A percentile compares a stretch with the other conserved stretches of the same genome.
These are phyloP conservation scores for Ceramica pisi DNA, from an alignment of 2,888 invertebrate species.

Conservation along the genomic window DNA sequence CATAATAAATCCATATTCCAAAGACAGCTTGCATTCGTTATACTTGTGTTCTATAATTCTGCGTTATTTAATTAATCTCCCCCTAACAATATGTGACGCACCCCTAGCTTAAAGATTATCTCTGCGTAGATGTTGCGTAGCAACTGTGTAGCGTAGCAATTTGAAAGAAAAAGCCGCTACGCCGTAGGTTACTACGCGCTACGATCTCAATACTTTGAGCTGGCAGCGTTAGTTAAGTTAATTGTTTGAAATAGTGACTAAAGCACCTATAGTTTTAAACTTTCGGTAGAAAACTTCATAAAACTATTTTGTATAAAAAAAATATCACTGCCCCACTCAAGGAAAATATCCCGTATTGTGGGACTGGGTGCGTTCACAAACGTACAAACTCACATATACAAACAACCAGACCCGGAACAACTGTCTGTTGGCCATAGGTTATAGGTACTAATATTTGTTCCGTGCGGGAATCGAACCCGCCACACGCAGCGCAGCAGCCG, in stretches of 20 bases:
- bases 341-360: no score
- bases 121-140: constrained; percentile 30
- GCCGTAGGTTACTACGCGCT: constrained; percentile 32
- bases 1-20: not conserved
- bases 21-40: constrained; percentile 9
- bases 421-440: no score
- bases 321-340: no score
- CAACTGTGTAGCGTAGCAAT: constrained; percentile 24
- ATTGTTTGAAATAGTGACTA: not conserved
- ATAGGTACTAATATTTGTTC: no score
- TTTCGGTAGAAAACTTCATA: no score
- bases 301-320: no score
- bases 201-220: not conserved
- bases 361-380: no score
- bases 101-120: constrained; percentile 37
- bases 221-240: not conserved
- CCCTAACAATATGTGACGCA: constrained; percentile 47
- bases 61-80: constrained; percentile 44
- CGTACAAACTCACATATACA: no score
- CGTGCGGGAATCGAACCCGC: no score
- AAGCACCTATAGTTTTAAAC: not conserved
- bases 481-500: no score
- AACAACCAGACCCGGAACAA: no score
- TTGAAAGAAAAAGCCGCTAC: constrained; percentile 25
- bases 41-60: constrained; percentile 16